Base-by-base conservation (phyloP, 2,113 vertebrate species). In the Sapayoa aenigma region DNA sequence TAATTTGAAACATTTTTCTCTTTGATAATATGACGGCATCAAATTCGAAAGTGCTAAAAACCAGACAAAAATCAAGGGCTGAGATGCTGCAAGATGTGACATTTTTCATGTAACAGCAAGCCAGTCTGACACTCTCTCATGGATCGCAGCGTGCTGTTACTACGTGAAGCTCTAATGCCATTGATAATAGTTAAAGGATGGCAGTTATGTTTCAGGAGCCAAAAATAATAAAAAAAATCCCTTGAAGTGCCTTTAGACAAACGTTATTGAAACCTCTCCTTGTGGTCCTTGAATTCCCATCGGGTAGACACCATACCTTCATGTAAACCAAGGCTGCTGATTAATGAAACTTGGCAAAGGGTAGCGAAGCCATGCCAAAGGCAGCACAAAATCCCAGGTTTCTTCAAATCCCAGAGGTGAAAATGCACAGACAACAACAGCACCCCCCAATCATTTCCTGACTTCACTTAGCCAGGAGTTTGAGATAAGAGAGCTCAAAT, bases 81-180 rank as follows among this genome's bases (percentile, higher is more conserved):
- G 67, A 77, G 75, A 76, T 91, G 75, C 58, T 65, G 58, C 86
- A 91, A 76, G 81, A 94, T 92, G 74, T 94, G 90, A 87, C 89
- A 94, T 96, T 96, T 93, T 91, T 95, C 81, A 91, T 79, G 63
- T 75, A 91, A 78, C 87, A 89, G 93, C 87, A 95, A 96, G 91
- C 77, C 88, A 90, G 83, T 92, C 89, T 95, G 91, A 96, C 91
- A 94, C 81, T 79, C 52, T 56, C 71, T 80, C 44, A 59, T 46
- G 59, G 73, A 93, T 94, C 60, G 80, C 89, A 92, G 86, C 1
- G 5, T 46, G 63, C 72, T 83, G 80, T 85, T 96, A 91, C 59
- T 94, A 94, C 0, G 4, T 66, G 93, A 91, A 92, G 88, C 24
- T 90, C 93, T 91, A 90, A 92, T 37, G 78, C 82, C 69, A 77